phyloP scores from a whole-genome alignment of 2,797 vertebrate species.

The Muscicapa comitata region DNA sequence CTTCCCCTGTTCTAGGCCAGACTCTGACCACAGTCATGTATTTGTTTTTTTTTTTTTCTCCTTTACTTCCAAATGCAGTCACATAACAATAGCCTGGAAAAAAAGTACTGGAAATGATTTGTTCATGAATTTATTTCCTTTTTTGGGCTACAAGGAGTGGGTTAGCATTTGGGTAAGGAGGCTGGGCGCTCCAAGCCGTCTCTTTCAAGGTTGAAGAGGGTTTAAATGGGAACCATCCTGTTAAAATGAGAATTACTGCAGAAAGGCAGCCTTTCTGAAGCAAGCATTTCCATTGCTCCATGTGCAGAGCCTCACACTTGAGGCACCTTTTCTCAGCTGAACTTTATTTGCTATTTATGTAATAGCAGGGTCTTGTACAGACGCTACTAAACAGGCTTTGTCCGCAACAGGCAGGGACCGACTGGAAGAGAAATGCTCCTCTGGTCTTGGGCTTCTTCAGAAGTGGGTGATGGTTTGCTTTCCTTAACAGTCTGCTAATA shows the following conservation, averaged over 20 bases:
- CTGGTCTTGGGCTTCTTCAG: neutral
- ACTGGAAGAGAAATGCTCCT: neutral
- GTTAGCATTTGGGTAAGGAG: neutral
- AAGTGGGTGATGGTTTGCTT: conserved; percentile 27
- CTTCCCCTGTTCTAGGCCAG: neutral
- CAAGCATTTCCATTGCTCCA: neutral
- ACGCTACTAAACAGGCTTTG: neutral
- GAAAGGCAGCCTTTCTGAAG: neutral
- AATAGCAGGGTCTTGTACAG: neutral
- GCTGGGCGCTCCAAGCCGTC: neutral
- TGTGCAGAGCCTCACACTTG: neutral
- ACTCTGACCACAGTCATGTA: conserved; percentile 36
- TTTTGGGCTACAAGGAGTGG: conserved; percentile 11
- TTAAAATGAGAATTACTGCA: neutral
- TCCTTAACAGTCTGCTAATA: conserved; percentile 2
- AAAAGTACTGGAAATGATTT: conserved; percentile 14
- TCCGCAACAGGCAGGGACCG: neutral
- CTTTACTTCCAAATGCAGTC: conserved; percentile 46
- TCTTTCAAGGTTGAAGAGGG: neutral
- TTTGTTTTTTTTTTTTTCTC: conserved; percentile 23
- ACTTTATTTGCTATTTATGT: neutral
- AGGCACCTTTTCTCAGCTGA: neutral
- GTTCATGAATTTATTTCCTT: conserved; percentile 51
- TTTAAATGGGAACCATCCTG: neutral
- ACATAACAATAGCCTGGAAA: conserved; percentile 54